These are phyloP conservation scores for Puma concolor DNA, from an alignment of 2,113 vertebrate species.

Conservation along the genomic window DNA sequence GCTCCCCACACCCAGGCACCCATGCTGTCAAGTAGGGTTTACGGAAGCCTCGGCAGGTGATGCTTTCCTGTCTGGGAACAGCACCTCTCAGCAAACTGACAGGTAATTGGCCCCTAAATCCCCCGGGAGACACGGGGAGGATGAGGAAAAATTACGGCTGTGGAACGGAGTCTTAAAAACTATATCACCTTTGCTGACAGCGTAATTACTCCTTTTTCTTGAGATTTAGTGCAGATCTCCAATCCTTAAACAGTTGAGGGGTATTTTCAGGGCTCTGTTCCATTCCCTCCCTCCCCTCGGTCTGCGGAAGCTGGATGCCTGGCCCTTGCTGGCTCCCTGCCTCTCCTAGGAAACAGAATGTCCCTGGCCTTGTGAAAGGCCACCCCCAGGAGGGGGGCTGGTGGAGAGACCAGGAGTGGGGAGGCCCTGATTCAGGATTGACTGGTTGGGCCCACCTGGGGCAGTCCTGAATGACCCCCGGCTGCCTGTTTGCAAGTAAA, in stretches of 20 bases:
- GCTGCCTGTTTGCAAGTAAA: not conserved
- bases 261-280: constrained; percentile 82
- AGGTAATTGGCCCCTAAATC: constrained; percentile 86
- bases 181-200: constrained; percentile 86
- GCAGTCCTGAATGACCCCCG: not conserved
- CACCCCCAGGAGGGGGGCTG: not conserved
- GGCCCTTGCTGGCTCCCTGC: not conserved
- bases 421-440: too few relatives aligned
- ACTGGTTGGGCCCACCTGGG: too few relatives aligned
- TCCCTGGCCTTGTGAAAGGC: not conserved
- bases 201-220: constrained; percentile 88
- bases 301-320: not conserved
- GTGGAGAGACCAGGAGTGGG: not conserved
- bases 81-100: constrained; percentile 66
- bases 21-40: not conserved
- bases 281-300: not conserved
- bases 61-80: constrained; percentile 42
- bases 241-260: constrained; percentile 79
- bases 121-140: constrained; percentile 65
- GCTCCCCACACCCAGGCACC: not conserved
- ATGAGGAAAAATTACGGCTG: constrained; percentile 83
- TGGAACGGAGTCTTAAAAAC: constrained; percentile 86
- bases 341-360: not conserved
- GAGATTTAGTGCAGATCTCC: constrained; percentile 84
- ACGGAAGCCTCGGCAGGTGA: not conserved